Percentiles rank a stretch among this genome's conserved stretches.
Conservation (phyloP, 2,113 vertebrate genomes). For the Prolemur simus region DNA sequence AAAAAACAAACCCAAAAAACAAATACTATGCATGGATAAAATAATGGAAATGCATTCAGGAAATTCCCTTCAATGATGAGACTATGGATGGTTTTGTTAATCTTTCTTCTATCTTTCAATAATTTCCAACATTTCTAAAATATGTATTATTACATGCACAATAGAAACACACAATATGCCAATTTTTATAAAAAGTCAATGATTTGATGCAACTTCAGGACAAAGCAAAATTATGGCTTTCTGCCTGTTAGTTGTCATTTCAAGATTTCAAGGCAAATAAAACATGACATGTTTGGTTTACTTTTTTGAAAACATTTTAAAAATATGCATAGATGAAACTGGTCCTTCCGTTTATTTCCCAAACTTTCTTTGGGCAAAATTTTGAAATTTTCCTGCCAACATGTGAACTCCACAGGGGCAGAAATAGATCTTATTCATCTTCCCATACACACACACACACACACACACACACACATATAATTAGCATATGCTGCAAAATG, state of each 20-base stretch:
- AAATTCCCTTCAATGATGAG: background rate
- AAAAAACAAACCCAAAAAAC: background rate
- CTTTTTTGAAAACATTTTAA: conserved; percentile 25
- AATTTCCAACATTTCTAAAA: conserved; percentile 52
- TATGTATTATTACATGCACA: conserved; percentile 29
- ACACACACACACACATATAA: background rate
- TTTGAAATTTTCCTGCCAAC: background rate
- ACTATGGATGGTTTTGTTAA: conserved; percentile 13
- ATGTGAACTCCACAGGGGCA: background rate
- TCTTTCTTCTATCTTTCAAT: conserved; percentile 9
- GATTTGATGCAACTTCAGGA: conserved; percentile 39
- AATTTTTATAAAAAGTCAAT: conserved; percentile 58
- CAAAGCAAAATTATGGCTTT: conserved; percentile 50
- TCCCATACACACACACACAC: too few species aligned
- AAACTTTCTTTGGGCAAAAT: background rate
- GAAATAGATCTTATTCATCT: background rate
- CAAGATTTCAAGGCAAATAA: conserved; percentile 56
- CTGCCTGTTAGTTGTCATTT: conserved; percentile 44
- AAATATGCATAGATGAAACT: background rate
- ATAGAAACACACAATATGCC: background rate
- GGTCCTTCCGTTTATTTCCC: background rate
- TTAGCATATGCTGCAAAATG: background rate
- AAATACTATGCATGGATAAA: background rate
- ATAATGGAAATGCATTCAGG: background rate
- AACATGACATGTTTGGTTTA: conserved; percentile 50